Conservation (phyloP, 2,113 vertebrate species). For the Naja naja region DNA sequence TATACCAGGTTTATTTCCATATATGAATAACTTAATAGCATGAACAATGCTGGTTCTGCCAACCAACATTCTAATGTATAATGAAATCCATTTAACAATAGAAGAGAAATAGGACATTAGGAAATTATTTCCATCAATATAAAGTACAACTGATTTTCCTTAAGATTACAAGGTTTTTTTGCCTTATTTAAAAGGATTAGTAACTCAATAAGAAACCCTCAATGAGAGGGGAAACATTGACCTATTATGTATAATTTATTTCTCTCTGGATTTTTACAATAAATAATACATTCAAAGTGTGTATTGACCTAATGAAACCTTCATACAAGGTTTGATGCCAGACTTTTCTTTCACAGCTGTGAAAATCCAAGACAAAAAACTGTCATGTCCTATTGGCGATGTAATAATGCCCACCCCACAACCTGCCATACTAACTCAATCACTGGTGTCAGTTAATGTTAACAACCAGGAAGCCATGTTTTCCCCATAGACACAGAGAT, state of each 20-base stretch:
- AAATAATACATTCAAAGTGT: conserved; percentile 23
- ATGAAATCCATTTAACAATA: background rate
- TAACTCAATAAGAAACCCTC: background rate
- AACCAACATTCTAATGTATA: background rate
- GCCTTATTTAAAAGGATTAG: background rate
- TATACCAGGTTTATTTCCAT: background rate
- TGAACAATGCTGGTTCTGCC: background rate
- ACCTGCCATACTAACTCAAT: conserved; percentile 34
- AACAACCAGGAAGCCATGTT: conserved; percentile 41
- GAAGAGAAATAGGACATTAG: background rate
- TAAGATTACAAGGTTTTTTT: background rate
- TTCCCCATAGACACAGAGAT: conserved; percentile 26
- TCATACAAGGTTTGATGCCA: conserved; percentile 28
- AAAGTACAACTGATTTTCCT: background rate
- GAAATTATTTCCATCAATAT: background rate
- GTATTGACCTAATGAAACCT: conserved; percentile 30
- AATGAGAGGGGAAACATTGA: background rate
- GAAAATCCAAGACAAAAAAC: conserved; percentile 19
- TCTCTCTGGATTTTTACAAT: background rate
- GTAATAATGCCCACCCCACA: conserved; percentile 32
- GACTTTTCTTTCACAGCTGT: conserved; percentile 35
- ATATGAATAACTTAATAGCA: background rate
- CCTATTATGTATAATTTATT: background rate
- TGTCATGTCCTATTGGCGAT: conserved; percentile 36
- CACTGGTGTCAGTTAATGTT: conserved; percentile 45